Percentiles rank a stretch among this genome's conserved stretches.
These are phyloP conservation scores for Emydocephalus ijimae DNA, from an alignment of 2,113 vertebrate species.

Conservation along the genomic window DNA sequence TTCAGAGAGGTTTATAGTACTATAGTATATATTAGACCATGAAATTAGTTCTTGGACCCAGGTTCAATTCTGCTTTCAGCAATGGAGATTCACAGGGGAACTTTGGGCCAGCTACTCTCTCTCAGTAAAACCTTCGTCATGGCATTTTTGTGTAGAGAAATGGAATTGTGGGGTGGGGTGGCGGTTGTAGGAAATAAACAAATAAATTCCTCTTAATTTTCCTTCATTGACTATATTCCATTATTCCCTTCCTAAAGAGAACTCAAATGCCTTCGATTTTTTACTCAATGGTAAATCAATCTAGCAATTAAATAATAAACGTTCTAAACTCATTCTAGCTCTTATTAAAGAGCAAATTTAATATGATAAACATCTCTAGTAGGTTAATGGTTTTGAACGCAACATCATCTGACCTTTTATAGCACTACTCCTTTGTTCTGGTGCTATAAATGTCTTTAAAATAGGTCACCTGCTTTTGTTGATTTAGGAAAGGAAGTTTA, in stretches of 20 bases:
- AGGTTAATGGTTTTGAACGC: background rate
- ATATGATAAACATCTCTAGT: background rate
- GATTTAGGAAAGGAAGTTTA: background rate
- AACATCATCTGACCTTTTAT: background rate
- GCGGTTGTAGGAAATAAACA: background rate
- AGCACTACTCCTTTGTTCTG: background rate
- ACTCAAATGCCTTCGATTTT: background rate
- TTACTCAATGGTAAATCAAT: background rate
- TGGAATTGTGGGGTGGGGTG: background rate
- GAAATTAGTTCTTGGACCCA: background rate
- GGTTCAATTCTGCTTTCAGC: background rate
- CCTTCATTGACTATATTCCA: background rate
- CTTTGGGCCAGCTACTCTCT: background rate
- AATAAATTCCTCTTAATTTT: background rate
- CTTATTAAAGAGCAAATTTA: background rate
- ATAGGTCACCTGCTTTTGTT: background rate
- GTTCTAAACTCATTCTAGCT: background rate
- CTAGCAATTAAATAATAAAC: background rate
- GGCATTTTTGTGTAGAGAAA: background rate
- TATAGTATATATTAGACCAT: background rate
- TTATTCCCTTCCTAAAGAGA: background rate
- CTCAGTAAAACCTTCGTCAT: background rate
- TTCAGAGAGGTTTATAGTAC: background rate
- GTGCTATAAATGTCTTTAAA: background rate
- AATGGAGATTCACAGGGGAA: background rate